Percentiles rank a stretch among this genome's conserved stretches.
Conservation (phyloP, 2,797 vertebrate genomes). For the Pantherophis vulpinus region DNA sequence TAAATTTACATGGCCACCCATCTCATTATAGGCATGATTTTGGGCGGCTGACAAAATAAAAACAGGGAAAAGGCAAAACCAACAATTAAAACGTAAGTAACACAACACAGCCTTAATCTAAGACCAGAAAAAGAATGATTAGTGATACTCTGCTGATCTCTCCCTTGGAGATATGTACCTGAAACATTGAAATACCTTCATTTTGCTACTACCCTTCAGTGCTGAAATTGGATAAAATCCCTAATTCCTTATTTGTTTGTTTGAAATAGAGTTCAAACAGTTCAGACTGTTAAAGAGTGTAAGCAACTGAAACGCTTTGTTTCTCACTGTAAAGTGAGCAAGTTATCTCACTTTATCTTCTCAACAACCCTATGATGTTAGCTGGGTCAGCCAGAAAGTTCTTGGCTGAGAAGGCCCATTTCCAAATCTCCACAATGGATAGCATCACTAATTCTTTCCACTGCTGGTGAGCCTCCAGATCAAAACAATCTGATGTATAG, state of each 20-base stretch:
- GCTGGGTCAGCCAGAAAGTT: neutral
- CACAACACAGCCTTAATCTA: neutral
- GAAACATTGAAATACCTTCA: neutral
- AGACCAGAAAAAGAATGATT: neutral
- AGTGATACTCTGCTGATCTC: neutral
- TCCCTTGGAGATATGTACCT: neutral
- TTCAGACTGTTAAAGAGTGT: neutral
- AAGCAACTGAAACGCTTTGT: neutral
- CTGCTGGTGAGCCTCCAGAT: neutral
- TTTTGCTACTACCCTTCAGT: neutral
- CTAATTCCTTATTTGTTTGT: neutral
- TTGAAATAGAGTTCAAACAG: neutral
- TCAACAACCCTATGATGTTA: neutral
- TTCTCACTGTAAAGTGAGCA: too few relatives aligned
- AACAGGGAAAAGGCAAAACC: neutral
- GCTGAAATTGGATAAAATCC: neutral
- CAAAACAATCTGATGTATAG: neutral
- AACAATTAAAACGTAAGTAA: neutral
- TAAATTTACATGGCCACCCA: neutral
- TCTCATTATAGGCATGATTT: neutral
- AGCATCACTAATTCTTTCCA: neutral
- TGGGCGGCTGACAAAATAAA: neutral
- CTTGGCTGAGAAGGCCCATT: neutral
- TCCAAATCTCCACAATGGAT: neutral
- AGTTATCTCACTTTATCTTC: neutral